Evolutionary conservation across 2,113 vertebrate genomes (phyloP).

Genomic region (Alaudala cheleensis): DNA sequence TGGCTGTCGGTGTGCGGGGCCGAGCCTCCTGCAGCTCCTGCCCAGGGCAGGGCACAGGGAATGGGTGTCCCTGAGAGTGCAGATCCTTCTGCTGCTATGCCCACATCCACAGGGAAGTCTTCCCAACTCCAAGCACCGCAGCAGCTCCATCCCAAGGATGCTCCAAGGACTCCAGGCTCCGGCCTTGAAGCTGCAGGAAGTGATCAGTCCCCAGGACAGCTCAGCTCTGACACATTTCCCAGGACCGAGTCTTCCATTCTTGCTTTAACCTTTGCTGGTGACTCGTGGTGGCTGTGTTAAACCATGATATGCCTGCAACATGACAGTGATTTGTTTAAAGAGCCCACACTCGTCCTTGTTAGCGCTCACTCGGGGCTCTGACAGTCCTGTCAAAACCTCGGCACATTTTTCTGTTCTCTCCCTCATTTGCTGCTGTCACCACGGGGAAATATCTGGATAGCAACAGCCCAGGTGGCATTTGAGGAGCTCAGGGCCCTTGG

Average conservation of each 20-base stretch:
- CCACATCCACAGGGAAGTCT: rapidly evolving
- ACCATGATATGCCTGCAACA: conserved; percentile 46
- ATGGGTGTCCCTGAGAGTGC: background rate
- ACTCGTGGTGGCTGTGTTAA: conserved; percentile 56
- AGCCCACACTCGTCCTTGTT: conserved; percentile 60
- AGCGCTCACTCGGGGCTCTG: conserved; percentile 35
- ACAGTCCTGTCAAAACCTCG: conserved; percentile 60
- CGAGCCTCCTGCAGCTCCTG: background rate
- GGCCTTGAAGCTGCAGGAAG: background rate
- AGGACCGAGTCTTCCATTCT: conserved; percentile 11
- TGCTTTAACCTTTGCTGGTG: conserved; percentile 62
- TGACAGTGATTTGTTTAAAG: conserved; percentile 70
- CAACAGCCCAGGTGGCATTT: background rate
- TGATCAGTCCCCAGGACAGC: background rate
- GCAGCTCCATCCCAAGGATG: background rate
- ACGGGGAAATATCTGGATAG: conserved; percentile 12
- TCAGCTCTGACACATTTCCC: background rate
- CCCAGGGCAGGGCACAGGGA: background rate
- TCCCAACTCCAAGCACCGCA: rapidly evolving
- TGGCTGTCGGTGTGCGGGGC: rapidly evolving
- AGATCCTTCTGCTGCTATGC: background rate
- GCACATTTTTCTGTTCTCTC: conserved; percentile 39
- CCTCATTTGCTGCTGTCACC: conserved; percentile 60
- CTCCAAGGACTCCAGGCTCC: background rate
- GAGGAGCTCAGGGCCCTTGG: background rate